Percentiles rank a stretch among this genome's conserved stretches.
Conservation (phyloP, 2,888 invertebrate genomes). For the Tenthredo mesomela region DNA sequence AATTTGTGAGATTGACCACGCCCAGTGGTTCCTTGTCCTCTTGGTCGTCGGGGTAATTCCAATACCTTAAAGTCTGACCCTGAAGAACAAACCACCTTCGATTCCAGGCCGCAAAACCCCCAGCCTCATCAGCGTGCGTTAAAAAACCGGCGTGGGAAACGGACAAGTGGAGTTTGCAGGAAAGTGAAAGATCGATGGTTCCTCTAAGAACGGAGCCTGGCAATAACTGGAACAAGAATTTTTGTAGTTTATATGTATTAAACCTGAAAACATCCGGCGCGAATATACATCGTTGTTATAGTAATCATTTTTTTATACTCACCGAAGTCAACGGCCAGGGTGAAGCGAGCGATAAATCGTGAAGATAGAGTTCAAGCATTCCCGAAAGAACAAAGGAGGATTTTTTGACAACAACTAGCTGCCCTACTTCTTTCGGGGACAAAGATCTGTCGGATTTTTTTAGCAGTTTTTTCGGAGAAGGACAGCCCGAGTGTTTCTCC, state of each 20-base stretch:
- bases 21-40: conserved; percentile 73
- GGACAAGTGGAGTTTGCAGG: conserved; percentile 68
- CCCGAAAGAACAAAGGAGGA: conserved; percentile 68
- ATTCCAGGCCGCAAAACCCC: conserved; percentile 79
- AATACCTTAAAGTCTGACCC: conserved; percentile 77
- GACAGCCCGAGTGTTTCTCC: conserved; percentile 64
- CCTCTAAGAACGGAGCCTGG: conserved; percentile 66
- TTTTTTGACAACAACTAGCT: conserved; percentile 60
- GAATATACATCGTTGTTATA: neutral
- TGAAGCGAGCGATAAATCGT: conserved; percentile 65
- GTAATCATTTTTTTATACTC: neutral
- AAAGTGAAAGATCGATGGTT: conserved; percentile 67
- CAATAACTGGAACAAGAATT: conserved; percentile 59
- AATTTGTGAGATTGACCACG: conserved; percentile 76
- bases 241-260: neutral
- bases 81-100: conserved; percentile 80
- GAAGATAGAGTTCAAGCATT: conserved; percentile 63
- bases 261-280: neutral
- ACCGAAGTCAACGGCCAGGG: conserved; percentile 68
- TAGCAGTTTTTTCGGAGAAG: conserved; percentile 67
- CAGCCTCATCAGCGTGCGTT: conserved; percentile 77
- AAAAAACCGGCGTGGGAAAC: conserved; percentile 78
- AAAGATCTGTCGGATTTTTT: conserved; percentile 58
- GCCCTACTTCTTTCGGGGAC: conserved; percentile 57
- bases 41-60: conserved; percentile 79